Evolutionary conservation across 2,888 invertebrate species (phyloP).

Genomic region (Sinelater perroti): DNA sequence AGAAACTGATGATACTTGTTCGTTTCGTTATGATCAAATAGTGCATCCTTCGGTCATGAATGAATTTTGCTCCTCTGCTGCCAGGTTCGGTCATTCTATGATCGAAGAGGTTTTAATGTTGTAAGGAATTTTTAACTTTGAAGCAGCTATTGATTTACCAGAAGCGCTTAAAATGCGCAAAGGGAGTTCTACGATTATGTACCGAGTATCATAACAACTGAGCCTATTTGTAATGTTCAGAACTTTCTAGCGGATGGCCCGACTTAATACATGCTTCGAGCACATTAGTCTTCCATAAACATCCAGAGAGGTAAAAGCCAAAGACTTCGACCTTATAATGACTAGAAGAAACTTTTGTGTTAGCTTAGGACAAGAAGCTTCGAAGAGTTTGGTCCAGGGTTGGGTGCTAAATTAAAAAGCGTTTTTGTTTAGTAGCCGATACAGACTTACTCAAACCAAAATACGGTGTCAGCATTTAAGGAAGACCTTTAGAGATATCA

Average conservation of each 20-base stretch:
- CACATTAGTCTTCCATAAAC: constrained; percentile 80
- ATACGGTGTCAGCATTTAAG: constrained; percentile 73
- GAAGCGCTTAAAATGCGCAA: constrained; percentile 72
- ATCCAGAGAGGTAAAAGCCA: constrained; percentile 83
- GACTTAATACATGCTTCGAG: constrained; percentile 83
- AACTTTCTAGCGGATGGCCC: constrained; percentile 75
- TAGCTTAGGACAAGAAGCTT: constrained; percentile 70
- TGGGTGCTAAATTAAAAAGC: constrained; percentile 63
- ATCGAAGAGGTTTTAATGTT: constrained; percentile 76
- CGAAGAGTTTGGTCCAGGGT: constrained; percentile 69
- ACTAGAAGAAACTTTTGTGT: constrained; percentile 79
- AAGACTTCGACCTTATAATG: constrained; percentile 78
- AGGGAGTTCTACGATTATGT: constrained; percentile 69
- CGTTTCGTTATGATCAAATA: constrained; percentile 71
- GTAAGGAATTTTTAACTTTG: constrained; percentile 58
- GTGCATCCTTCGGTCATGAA: constrained; percentile 80
- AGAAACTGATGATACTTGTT: constrained; percentile 62
- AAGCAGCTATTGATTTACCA: constrained; percentile 70
- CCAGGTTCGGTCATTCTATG: constrained; percentile 86
- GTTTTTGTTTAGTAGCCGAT: constrained; percentile 78
- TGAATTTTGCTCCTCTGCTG: constrained; percentile 85
- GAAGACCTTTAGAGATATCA: constrained; percentile 82
- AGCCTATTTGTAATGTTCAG: constrained; percentile 78
- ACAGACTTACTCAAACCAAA: constrained; percentile 80
- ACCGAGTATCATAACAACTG: constrained; percentile 66